Base-by-base conservation (phyloP, 2,113 vertebrate species). In the Colius striatus region DNA sequence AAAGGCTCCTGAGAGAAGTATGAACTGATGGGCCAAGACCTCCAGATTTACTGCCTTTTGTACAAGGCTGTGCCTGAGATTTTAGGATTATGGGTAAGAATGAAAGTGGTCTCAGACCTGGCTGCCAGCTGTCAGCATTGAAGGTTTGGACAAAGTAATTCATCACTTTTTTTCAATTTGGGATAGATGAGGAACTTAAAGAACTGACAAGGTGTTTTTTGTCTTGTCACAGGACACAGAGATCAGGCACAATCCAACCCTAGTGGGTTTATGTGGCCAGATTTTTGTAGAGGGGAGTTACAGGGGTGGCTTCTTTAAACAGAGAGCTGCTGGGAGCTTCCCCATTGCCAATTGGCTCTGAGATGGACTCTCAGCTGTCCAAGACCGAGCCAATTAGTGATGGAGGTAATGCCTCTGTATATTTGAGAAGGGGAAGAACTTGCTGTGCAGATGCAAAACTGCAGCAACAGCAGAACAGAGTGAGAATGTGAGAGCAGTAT, bases 31-130 rank as follows among this genome's bases (percentile, higher is more conserved):
- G 84, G 45, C 84, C 50, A 82, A 70, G 78, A 88, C 79, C 79
- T 92, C 60, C 84, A 95, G 65, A 94, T 84, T 67, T 93, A 92
- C 78, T 87, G 96, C 67, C 91, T 78, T 91, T 90, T 67, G 58
- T 81, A 95, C 94, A 91, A 95, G 94, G 30, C 79, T 97, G 71
- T 95, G 93, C 92, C 94, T 95, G 84, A 67, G 91, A 95, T 97
- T 97, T 96, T 27, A 53, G 80, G 85, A 94, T 96, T 83, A 97
- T 20, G 26, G 90, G 58, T 45, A 82, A 96, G 87, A 97, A 87
- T 71, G 86, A 96, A 97, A 97, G 80, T 67, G 47, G 62, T 97
- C 76, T 96, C 67, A 73, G 95, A 94, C 90, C 84, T 97, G 95
- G 95, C 79, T 97, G 78, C 88, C 51, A 95, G 67, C 68, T 94